A percentile compares a stretch with the other conserved stretches of the same genome.
Conservation (phyloP, 2,888 invertebrate genomes). For the Tortricodes alternella region DNA sequence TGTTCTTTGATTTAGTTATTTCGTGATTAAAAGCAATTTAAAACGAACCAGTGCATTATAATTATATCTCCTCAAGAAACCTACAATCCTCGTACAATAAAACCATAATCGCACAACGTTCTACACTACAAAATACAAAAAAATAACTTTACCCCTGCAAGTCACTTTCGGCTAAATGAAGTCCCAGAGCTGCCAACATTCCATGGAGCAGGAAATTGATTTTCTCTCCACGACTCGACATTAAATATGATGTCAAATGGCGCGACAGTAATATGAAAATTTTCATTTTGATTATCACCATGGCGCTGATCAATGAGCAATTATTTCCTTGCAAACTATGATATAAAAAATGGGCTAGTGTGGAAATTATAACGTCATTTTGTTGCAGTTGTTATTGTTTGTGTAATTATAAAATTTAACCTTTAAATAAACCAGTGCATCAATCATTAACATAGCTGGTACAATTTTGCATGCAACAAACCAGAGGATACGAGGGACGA, state of each 20-base stretch:
- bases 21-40: too few relatives aligned
- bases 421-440: too few relatives aligned
- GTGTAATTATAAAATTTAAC: too few relatives aligned
- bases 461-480: too few relatives aligned
- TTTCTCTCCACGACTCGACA: conserved; percentile 31
- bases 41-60: too few relatives aligned
- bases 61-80: too few relatives aligned
- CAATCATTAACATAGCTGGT: too few relatives aligned
- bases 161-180: neutral
- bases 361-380: neutral
- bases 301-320: conserved; percentile 18
- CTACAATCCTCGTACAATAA: too few relatives aligned
- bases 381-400: too few relatives aligned
- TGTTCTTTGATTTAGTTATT: too few relatives aligned
- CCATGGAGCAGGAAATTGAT: conserved; percentile 35
- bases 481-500: too few relatives aligned
- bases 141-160: neutral
- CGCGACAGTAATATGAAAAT: conserved; percentile 28
- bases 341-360: conserved; percentile 1
- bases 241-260: conserved; percentile 29
- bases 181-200: conserved; percentile 19
- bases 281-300: conserved; percentile 31
- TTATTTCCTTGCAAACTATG: conserved; percentile 16
- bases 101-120: too few relatives aligned
- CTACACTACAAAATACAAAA: neutral